phyloP scores from a whole-genome alignment of 2,797 vertebrate genomes.

The Sebastes vulpes region DNA sequence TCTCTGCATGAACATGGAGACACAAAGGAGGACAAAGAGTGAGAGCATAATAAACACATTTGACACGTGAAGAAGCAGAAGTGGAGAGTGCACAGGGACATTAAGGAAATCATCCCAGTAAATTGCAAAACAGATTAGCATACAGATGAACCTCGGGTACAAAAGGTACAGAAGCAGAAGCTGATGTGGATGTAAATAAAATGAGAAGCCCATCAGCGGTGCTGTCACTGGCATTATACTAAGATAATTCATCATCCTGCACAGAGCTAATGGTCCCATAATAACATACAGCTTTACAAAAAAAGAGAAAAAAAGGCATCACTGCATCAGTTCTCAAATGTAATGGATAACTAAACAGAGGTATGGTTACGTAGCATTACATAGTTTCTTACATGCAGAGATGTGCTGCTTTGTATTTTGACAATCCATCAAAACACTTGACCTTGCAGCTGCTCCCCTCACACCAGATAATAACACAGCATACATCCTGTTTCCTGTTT shows the following conservation, averaged over 20 bases:
- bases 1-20: constrained; percentile 84
- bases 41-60: neutral
- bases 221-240: constrained; percentile 44
- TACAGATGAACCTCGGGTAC: constrained; percentile 55
- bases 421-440: neutral
- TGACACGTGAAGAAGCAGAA: constrained; percentile 5
- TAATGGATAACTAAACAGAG: constrained; percentile 4
- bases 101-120: constrained; percentile 18
- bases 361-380: constrained; percentile 15
- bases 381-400: neutral
- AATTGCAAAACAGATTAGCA: constrained; percentile 56
- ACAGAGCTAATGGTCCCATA: constrained; percentile 56
- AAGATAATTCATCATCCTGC: constrained; percentile 67
- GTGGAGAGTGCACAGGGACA: constrained; percentile 19
- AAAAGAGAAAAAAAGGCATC: constrained; percentile 12
- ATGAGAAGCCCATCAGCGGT: constrained; percentile 38
- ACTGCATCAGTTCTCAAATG: constrained; percentile 15
- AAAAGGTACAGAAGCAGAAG: constrained; percentile 21
- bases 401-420: neutral
- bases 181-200: constrained; percentile 74
- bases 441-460: neutral
- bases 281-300: constrained; percentile 36
- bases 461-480: neutral
- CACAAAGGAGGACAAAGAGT: constrained; percentile 9
- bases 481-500: neutral